A percentile compares a stretch with the other conserved stretches of the same genome.
Evolutionary conservation across 2,797 vertebrate species (phyloP).

Genomic region (Microctenopoma lineatum): DNA sequence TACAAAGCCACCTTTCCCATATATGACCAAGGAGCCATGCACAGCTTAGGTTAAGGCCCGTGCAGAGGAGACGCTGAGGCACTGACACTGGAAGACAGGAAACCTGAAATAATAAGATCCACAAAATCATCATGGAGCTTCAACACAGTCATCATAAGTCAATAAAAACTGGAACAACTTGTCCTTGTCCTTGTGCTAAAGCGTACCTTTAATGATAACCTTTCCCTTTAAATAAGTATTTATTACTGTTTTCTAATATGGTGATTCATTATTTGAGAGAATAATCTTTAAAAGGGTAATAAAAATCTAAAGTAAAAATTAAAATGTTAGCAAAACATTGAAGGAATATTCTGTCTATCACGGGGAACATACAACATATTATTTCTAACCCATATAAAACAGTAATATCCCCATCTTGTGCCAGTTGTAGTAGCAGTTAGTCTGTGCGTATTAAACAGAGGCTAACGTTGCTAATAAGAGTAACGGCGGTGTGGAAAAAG

Average conservation of each 20-base stretch:
- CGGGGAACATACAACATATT: no score
- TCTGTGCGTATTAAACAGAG: slow-evolving; percentile 15
- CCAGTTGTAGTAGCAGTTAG: slow-evolving; percentile 4
- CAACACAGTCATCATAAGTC: no score
- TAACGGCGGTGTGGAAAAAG: slow-evolving; percentile 34
- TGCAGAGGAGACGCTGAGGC: slow-evolving; percentile 29
- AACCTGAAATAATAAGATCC: background rate
- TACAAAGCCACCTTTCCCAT: slow-evolving; percentile 65
- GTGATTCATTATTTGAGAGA: background rate
- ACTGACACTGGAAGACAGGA: background rate
- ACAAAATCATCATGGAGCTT: slow-evolving; percentile 1
- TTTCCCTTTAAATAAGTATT: background rate
- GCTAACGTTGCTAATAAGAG: slow-evolving; percentile 45
- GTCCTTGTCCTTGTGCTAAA: no score
- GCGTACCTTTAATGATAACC: no score
- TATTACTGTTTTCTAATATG: no score
- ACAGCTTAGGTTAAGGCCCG: slow-evolving; percentile 64
- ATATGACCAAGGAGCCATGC: slow-evolving; percentile 39
- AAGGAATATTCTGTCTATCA: no score
- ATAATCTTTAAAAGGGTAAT: background rate
- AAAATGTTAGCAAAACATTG: background rate
- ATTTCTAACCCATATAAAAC: background rate
- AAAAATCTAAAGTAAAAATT: background rate
- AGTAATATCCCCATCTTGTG: background rate
- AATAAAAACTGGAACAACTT: no score